Conservation (phyloP, 2,888 invertebrate genomes). For the Temnothorax ravouxi region DNA sequence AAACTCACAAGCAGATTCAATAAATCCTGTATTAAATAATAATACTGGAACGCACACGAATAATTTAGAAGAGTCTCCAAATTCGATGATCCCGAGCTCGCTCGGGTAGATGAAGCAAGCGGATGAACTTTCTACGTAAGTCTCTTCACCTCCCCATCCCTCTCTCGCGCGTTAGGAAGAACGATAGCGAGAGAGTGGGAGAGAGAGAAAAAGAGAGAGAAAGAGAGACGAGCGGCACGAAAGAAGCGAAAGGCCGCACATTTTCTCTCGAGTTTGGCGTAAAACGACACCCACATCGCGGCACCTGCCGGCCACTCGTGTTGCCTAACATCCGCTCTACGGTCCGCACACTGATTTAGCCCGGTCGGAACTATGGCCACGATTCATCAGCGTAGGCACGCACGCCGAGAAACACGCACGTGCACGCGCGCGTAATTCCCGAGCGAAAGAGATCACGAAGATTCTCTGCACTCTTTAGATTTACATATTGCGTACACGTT, state of each 20-base stretch:
- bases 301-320: conserved; percentile 78
- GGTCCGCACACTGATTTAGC: conserved; percentile 71
- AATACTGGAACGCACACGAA: not conserved
- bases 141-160: not conserved
- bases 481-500: conserved; percentile 68
- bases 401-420: conserved; percentile 35
- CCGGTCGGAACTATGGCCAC: conserved; percentile 33
- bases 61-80: conserved; percentile 10
- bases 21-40: not conserved
- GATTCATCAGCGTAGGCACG: conserved; percentile 47
- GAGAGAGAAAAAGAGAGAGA: not conserved
- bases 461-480: conserved; percentile 62
- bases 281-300: conserved; percentile 81
- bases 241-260: conserved; percentile 66
- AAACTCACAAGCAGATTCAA: not conserved
- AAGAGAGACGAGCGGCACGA: conserved; percentile 44
- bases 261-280: conserved; percentile 78
- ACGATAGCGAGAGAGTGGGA: conserved; percentile 14
- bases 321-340: conserved; percentile 82
- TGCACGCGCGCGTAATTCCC: conserved; percentile 57
- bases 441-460: conserved; percentile 57
- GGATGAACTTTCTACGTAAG: conserved; percentile 37
- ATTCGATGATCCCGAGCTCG: not conserved
- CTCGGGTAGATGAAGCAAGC: conserved; percentile 3
- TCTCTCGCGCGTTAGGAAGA: conserved; percentile 20